A percentile compares a stretch with the other conserved stretches of the same genome.
phyloP scores from a whole-genome alignment of 2,888 invertebrate genomes.

The Thecophora atra region DNA sequence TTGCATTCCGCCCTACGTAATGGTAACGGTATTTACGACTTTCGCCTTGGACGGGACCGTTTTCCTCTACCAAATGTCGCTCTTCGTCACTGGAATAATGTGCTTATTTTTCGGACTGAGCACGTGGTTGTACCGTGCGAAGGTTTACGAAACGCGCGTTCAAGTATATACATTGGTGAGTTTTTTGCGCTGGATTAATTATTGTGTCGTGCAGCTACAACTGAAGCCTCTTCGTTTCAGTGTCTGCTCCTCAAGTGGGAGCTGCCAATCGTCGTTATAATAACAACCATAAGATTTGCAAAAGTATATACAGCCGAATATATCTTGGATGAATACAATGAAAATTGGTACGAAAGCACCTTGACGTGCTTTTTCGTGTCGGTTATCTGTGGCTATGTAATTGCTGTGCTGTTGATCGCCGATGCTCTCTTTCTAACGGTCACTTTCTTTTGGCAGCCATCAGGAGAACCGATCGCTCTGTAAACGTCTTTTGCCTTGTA shows the following conservation, averaged over 20 bases:
- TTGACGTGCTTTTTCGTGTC: neutral
- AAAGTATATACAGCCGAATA: constrained; percentile 7
- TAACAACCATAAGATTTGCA: neutral
- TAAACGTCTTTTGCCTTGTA: no score
- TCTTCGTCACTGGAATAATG: neutral
- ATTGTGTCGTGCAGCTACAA: neutral
- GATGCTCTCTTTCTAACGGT: neutral
- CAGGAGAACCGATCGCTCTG: no score
- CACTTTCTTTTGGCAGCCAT: no score
- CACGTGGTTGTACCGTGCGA: constrained; percentile 46
- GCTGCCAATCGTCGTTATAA: constrained; percentile 11
- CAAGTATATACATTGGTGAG: constrained; percentile 39
- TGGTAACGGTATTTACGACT: constrained; percentile 13
- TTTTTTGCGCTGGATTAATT: neutral
- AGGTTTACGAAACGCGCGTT: constrained; percentile 39
- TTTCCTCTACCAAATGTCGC: constrained; percentile 23
- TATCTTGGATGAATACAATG: constrained; percentile 18
- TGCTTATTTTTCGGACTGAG: constrained; percentile 35
- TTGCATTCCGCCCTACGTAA: constrained; percentile 7
- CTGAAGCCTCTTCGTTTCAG: constrained; percentile 14
- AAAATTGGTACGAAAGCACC: no score
- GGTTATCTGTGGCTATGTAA: neutral
- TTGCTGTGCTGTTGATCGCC: constrained; percentile 23
- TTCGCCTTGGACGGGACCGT: constrained; percentile 29
- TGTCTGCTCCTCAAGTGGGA: constrained; percentile 26